Evolutionary conservation across 2,113 vertebrate species (phyloP).

Genomic region (Chionodraco myersi): DNA sequence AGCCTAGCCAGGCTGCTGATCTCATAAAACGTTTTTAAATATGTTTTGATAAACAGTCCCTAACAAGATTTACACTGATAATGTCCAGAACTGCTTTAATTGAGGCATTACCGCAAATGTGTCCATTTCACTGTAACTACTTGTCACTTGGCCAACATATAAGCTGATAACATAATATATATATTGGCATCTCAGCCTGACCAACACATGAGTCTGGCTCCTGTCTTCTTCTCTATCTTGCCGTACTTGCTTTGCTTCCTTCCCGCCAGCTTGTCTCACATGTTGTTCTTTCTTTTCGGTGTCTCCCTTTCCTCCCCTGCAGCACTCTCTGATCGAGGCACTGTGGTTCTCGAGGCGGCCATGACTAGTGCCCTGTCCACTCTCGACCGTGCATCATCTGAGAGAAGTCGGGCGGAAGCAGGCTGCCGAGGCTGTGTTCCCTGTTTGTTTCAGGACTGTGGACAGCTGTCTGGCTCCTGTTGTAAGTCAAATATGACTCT

Average conservation of each 20-base stretch:
- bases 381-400: constrained; percentile 81
- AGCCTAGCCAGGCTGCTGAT: not conserved
- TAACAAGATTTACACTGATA: not conserved
- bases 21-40: too few relatives aligned
- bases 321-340: constrained; percentile 89
- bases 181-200: not conserved
- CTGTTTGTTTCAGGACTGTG: constrained; percentile 89
- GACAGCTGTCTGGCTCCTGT: constrained; percentile 81
- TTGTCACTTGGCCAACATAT: not conserved
- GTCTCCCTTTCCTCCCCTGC: constrained; percentile 16
- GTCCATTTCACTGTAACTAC: not conserved
- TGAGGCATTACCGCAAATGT: not conserved
- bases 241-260: not conserved
- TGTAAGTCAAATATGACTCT: constrained; percentile 68
- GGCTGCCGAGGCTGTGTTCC: constrained; percentile 84
- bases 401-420: constrained; percentile 77
- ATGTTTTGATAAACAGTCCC: not conserved
- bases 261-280: not conserved
- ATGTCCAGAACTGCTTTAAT: not conserved
- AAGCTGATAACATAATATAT: not conserved
- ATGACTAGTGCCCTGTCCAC: constrained; percentile 86
- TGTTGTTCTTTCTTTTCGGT: not conserved
- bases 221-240: not conserved
- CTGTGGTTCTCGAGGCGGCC: constrained; percentile 88
- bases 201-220: not conserved